phyloP scores from a whole-genome alignment of 2,113 vertebrate genomes.

The Albula glossodonta region DNA sequence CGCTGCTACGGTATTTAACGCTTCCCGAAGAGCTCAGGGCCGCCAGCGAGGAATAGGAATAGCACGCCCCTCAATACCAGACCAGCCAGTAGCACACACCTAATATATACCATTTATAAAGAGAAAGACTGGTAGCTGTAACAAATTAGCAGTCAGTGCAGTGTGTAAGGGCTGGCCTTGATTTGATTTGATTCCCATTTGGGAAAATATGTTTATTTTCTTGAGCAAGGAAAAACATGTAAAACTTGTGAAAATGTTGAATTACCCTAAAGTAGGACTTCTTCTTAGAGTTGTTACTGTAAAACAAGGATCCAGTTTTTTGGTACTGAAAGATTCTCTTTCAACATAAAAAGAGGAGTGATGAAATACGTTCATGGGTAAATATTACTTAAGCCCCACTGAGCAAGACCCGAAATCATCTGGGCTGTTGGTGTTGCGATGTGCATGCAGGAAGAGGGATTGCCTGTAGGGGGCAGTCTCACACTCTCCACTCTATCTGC shows the following conservation, averaged over 20 bases:
- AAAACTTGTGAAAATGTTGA: too few species aligned
- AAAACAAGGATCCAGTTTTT: too few species aligned
- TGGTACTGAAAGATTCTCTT: too few species aligned
- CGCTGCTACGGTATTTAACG: background rate
- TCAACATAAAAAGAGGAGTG: too few species aligned
- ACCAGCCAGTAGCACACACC: background rate
- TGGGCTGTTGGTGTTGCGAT: background rate
- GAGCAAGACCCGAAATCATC: background rate
- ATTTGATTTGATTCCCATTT: background rate
- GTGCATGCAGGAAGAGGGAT: background rate
- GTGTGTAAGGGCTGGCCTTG: too few species aligned
- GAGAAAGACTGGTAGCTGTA: background rate
- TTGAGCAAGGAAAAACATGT: background rate
- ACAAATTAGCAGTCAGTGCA: background rate
- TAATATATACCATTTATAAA: background rate
- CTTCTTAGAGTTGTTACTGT: too few species aligned
- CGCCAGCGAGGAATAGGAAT: background rate
- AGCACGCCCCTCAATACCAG: background rate
- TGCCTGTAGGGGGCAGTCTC: constrained; percentile 14
- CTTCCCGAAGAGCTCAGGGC: background rate
- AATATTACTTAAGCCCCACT: background rate
- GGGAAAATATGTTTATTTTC: background rate
- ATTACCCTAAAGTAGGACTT: too few species aligned
- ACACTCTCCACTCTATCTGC: background rate
- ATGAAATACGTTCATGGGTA: background rate